Evolutionary conservation across 2,888 invertebrate genomes (phyloP).

Genomic region (Aphidius colemani): DNA sequence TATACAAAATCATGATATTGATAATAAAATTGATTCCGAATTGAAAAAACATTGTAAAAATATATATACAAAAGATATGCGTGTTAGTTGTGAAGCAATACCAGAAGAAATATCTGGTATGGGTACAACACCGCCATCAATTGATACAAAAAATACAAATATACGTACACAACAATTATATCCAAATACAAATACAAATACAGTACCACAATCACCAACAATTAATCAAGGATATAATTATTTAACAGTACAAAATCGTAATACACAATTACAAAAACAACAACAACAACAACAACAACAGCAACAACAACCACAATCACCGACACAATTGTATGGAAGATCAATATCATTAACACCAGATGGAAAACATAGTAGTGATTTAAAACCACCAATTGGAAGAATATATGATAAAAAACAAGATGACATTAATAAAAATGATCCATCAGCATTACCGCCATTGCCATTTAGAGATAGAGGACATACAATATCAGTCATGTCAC

Average conservation of each 20-base stretch:
- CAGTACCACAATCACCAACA: constrained; percentile 63
- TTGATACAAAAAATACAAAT: constrained; percentile 52
- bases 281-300: constrained; percentile 53
- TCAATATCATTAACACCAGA: constrained; percentile 54
- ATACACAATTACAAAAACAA: constrained; percentile 32
- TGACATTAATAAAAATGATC: constrained; percentile 47
- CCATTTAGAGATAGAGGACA: constrained; percentile 69
- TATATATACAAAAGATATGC: constrained; percentile 72
- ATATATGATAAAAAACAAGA: constrained; percentile 56
- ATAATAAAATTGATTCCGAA: constrained; percentile 58
- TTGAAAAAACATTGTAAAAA: constrained; percentile 71
- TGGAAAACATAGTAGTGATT: constrained; percentile 44
- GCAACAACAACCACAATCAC: constrained; percentile 70
- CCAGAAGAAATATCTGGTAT: constrained; percentile 82
- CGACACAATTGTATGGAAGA: constrained; percentile 66
- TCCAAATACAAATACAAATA: constrained; percentile 59
- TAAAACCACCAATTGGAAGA: constrained; percentile 55
- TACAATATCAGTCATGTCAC: constrained; percentile 87
- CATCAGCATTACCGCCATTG: constrained; percentile 56
- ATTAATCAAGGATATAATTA: constrained; percentile 49
- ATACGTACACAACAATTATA: constrained; percentile 58
- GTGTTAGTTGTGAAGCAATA: constrained; percentile 87
- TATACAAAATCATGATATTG: constrained; percentile 44
- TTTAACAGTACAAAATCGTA: constrained; percentile 48
- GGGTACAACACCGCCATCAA: constrained; percentile 74